Base-by-base conservation (phyloP, 2,888 invertebrate species). In the Dascillus cervinus region DNA sequence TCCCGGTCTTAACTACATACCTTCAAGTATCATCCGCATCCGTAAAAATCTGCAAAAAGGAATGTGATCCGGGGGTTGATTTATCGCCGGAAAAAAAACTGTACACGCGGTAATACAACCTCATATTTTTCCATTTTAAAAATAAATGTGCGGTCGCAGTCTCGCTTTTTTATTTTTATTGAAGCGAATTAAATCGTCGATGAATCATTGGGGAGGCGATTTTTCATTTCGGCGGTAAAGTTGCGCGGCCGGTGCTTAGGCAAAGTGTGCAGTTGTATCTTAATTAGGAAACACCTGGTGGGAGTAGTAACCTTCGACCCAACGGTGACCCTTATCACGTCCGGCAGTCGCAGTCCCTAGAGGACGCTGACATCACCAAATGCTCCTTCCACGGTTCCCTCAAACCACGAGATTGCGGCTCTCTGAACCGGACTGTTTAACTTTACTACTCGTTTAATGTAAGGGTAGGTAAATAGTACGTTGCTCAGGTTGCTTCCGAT, bases 211-310 rank as follows among this genome's bases (percentile, higher is more conserved):
- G n/a, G n/a, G n/a, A n/a, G n/a, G n/a, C n/a, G n/a, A n/a, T n/a
- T n/a, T n/a, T n/a, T 29, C 29, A 34, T 34, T 34, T 11, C 26
- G 15, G 33, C 27, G 26, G 30, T 37, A 34, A 29, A 30, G 23
- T 34, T 34, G 27, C 27, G 34, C 26, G 33, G 20, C n/a, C 19
- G 31, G 28, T 27, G 24, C 28, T 34, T 34, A 31, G 17, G 26
- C 37, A 34, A 40, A 37, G 40, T 34, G 24, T 36, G 37, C 29
- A 31, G 36, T 34, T 37, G 36, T 34, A 34, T 37, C 40, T 40
- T 40, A 40, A 40, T 40, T 40, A 40, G 40, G 30, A 34, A 34
- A 33, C 43, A 45, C 45, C 45, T 43, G 43, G 37, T 40, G 41
- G 37, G 34, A 31, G 35, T 33, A 37, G 27, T 38, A 36, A 43